Evolutionary conservation across 1,140 invertebrate genomes (phyloP).

Genomic region (Centruroides sculpturatus): DNA sequence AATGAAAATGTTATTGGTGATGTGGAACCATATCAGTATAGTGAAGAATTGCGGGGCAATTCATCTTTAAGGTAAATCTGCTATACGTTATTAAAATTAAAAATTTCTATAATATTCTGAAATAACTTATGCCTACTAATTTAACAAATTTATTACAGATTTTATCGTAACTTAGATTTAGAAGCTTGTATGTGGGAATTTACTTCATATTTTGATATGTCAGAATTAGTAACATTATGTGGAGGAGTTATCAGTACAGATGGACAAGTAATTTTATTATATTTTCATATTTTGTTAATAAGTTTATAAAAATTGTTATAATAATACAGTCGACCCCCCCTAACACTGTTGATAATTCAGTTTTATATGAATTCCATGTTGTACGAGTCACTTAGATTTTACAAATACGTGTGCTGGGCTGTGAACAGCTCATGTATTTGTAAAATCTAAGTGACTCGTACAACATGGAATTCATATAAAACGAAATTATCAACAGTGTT

Average conservation of each 20-base stretch:
- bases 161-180: slow-evolving; percentile 27
- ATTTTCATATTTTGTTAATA: neutral
- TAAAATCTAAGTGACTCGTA: too few species aligned
- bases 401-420: too few species aligned
- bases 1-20: slow-evolving; percentile 22
- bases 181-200: slow-evolving; percentile 32
- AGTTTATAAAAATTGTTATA: neutral
- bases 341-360: too few species aligned
- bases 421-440: too few species aligned
- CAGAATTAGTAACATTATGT: slow-evolving; percentile 28
- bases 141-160: slow-evolving; percentile 20
- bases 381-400: too few species aligned
- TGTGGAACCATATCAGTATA: slow-evolving; percentile 28
- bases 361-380: too few species aligned
- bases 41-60: slow-evolving; percentile 21
- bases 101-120: too few species aligned
- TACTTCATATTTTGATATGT: slow-evolving; percentile 28
- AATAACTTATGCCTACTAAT: neutral
- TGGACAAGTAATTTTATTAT: slow-evolving; percentile 23
- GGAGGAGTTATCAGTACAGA: slow-evolving; percentile 26
- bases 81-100: too few species aligned
- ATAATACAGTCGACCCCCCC: too few species aligned
- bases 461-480: too few species aligned
- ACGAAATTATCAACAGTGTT: too few species aligned
- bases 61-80: slow-evolving; percentile 24